Evolutionary conservation across 2,113 vertebrate species (phyloP).

Genomic region (Lophochroa leadbeateri): DNA sequence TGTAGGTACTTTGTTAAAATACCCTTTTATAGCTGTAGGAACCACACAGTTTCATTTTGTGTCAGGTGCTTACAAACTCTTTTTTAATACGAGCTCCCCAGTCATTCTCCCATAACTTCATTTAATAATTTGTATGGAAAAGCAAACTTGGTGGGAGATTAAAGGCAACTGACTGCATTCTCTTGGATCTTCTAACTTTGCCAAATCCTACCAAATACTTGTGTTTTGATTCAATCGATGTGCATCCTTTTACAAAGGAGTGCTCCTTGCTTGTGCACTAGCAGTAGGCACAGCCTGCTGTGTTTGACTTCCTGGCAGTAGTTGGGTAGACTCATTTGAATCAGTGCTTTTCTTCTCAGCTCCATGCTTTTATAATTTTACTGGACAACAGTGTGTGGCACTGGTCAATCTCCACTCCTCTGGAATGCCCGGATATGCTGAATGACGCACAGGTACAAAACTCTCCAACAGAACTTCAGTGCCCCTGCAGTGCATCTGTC

Average conservation of each 20-base stretch:
- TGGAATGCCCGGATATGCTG: not conserved
- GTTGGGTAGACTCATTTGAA: not conserved
- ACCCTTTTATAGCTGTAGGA: not conserved
- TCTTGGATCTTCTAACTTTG: not conserved
- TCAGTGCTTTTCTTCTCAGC: not conserved
- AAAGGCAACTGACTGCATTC: not conserved
- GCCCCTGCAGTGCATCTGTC: not conserved
- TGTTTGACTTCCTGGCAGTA: not conserved
- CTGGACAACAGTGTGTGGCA: rapidly evolving
- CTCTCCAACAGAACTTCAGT: not conserved
- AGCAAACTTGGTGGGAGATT: not conserved
- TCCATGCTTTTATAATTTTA: not conserved
- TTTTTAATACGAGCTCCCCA: not conserved
- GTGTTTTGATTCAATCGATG: not conserved
- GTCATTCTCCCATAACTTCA: not conserved
- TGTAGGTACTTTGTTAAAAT: not conserved
- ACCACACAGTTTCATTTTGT: not conserved
- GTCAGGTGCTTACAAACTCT: not conserved
- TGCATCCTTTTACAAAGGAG: rapidly evolving
- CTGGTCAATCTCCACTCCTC: rapidly evolving
- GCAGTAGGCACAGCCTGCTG: not conserved
- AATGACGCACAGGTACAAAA: not conserved
- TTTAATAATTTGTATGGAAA: not conserved
- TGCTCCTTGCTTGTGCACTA: rapidly evolving
- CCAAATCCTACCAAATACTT: not conserved